A percentile compares a stretch with the other conserved stretches of the same genome.
These are phyloP conservation scores for Chaetodon trifasciatus DNA, from an alignment of 2,797 vertebrate species.

Conservation along the genomic window DNA sequence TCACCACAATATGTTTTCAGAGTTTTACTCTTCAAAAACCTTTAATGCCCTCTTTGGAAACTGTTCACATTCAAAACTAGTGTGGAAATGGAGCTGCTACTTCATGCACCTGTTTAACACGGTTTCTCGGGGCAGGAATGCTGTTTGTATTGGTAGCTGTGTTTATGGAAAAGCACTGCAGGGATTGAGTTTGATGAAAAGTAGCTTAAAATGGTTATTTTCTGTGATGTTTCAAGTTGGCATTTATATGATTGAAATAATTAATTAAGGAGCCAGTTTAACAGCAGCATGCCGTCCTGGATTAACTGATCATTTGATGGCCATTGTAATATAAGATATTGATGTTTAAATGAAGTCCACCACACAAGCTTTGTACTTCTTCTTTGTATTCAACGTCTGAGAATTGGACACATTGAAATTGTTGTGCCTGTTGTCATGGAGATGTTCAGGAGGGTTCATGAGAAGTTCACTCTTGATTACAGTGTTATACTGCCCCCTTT, in stretches of 20 bases:
- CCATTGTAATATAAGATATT: neutral
- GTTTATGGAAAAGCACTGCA: neutral
- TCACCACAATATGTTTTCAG: neutral
- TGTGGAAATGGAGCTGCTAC: conserved; percentile 9
- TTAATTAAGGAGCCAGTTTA: conserved; percentile 5
- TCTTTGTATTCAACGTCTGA: conserved; percentile 42
- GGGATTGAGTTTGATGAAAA: conserved; percentile 1
- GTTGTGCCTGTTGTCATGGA: conserved; percentile 81
- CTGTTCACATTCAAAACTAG: neutral
- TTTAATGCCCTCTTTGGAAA: neutral
- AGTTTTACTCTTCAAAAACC: neutral
- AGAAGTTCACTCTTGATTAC: conserved; percentile 76
- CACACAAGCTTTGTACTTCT: conserved; percentile 22
- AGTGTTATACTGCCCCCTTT: conserved; percentile 76
- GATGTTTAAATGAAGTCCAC: conserved; percentile 22
- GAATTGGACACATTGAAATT: conserved; percentile 60
- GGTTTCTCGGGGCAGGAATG: neutral
- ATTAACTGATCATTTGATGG: conserved; percentile 3
- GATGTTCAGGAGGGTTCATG: conserved; percentile 76
- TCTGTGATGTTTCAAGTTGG: conserved; percentile 6
- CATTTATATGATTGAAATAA: neutral
- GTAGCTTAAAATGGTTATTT: neutral
- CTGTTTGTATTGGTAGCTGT: neutral
- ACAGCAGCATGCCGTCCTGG: neutral
- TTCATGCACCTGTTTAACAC: conserved; percentile 5